Evolutionary conservation across 2,888 invertebrate species (phyloP).

Genomic region (Eremobia ochroleuca): DNA sequence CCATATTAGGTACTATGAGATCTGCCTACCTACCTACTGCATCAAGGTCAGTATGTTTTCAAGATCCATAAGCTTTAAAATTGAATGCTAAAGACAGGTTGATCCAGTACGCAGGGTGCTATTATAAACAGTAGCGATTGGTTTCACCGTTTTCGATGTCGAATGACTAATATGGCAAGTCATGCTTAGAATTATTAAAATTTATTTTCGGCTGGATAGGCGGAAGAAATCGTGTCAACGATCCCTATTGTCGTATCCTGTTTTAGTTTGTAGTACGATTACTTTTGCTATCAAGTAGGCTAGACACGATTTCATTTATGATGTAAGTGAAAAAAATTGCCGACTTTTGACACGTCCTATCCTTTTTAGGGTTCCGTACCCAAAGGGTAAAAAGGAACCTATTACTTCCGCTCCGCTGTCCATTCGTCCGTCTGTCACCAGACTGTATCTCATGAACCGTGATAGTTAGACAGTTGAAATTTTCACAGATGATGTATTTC

Average conservation of each 20-base stretch:
- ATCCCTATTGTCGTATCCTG: slow-evolving; percentile 53
- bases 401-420: too few relatives aligned
- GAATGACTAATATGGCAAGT: slow-evolving; percentile 59
- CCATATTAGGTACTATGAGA: slow-evolving; percentile 29
- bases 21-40: slow-evolving; percentile 14
- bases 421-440: too few relatives aligned
- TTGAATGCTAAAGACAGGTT: slow-evolving; percentile 44
- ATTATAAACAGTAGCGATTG: slow-evolving; percentile 46
- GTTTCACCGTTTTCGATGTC: slow-evolving; percentile 34
- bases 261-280: slow-evolving; percentile 15
- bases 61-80: slow-evolving; percentile 24
- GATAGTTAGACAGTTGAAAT: too few relatives aligned
- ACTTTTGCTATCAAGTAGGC: slow-evolving; percentile 37
- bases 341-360: too few relatives aligned
- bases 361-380: too few relatives aligned
- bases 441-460: too few relatives aligned
- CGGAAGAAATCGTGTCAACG: slow-evolving; percentile 59
- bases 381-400: too few relatives aligned
- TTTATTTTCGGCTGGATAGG: slow-evolving; percentile 25
- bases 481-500: too few relatives aligned
- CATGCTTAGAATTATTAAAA: slow-evolving; percentile 63
- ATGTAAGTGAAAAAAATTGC: not conserved
- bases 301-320: slow-evolving; percentile 1
- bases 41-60: slow-evolving; percentile 44
- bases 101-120: slow-evolving; percentile 41